These are phyloP conservation scores for Troglohyphantes excavatus DNA, from an alignment of 2,888 invertebrate species.

Conservation along the genomic window DNA sequence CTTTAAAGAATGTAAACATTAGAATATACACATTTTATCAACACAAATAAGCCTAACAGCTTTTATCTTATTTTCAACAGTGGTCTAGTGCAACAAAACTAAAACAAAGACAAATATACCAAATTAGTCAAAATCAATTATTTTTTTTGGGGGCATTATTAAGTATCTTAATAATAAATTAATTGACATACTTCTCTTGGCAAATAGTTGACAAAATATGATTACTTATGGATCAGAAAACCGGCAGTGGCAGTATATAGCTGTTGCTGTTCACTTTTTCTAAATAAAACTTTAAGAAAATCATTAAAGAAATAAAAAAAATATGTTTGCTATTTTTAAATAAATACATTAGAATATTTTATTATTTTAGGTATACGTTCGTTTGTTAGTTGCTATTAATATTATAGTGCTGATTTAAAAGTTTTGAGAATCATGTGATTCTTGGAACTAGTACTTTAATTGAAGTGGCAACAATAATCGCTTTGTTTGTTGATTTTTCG, in stretches of 20 bases:
- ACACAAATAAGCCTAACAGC: neutral
- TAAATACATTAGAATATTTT: no score
- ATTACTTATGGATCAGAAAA: neutral
- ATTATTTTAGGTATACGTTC: no score
- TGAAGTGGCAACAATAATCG: neutral
- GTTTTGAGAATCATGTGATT: no score
- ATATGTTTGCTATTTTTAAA: no score
- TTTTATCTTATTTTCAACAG: no score
- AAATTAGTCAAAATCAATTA: no score
- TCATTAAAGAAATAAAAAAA: no score
- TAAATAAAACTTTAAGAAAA: neutral
- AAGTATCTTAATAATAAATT: neutral
- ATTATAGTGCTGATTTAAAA: no score
- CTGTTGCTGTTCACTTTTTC: neutral
- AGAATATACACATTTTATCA: neutral
- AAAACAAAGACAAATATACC: no score
- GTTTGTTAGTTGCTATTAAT: no score
- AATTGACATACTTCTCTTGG: neutral
- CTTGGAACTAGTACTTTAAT: neutral
- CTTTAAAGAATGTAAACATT: neutral
- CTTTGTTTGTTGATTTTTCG: neutral
- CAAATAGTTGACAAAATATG: neutral
- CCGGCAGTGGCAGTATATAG: neutral
- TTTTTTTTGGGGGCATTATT: no score
- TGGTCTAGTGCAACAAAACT: no score